Evolutionary conservation across 2,888 invertebrate species (phyloP).

Genomic region (Sesia apiformis): DNA sequence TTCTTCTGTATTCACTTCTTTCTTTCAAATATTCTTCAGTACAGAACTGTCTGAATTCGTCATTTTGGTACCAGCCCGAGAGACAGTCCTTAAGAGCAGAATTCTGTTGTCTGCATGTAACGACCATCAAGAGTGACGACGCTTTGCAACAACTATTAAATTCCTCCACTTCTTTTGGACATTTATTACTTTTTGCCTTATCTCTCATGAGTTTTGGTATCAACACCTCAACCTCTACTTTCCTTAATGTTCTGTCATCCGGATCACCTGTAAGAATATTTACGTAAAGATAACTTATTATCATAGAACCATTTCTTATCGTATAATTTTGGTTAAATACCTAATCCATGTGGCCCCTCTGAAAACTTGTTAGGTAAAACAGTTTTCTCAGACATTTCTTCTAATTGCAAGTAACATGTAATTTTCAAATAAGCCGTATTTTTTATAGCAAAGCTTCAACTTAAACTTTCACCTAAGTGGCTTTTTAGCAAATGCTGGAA

Average conservation of each 20-base stretch:
- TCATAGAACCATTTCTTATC: background rate
- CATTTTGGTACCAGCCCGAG: slow-evolving; percentile 83
- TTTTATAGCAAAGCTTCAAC: no score
- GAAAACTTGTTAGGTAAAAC: slow-evolving; percentile 56
- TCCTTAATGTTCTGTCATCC: slow-evolving; percentile 85
- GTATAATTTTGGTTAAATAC: slow-evolving; percentile 27
- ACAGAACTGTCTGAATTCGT: slow-evolving; percentile 82
- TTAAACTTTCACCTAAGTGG: no score
- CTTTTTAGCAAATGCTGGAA: no score
- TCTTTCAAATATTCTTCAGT: slow-evolving; percentile 86
- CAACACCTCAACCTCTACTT: slow-evolving; percentile 90
- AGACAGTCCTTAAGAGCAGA: slow-evolving; percentile 80
- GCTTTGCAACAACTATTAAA: slow-evolving; percentile 84
- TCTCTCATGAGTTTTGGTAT: slow-evolving; percentile 93
- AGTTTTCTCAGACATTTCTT: slow-evolving; percentile 22
- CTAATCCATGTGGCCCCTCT: slow-evolving; percentile 73
- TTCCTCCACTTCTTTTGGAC: slow-evolving; percentile 80
- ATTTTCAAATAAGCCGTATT: no score
- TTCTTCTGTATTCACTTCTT: slow-evolving; percentile 86
- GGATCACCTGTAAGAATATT: slow-evolving; percentile 81
- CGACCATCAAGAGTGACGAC: slow-evolving; percentile 79
- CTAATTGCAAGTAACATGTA: no score
- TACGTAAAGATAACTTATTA: background rate
- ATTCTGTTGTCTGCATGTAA: slow-evolving; percentile 84
- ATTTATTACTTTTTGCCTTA: slow-evolving; percentile 85